Conservation (phyloP, 2,113 vertebrate genomes). For the Atherinomorus stipes region DNA sequence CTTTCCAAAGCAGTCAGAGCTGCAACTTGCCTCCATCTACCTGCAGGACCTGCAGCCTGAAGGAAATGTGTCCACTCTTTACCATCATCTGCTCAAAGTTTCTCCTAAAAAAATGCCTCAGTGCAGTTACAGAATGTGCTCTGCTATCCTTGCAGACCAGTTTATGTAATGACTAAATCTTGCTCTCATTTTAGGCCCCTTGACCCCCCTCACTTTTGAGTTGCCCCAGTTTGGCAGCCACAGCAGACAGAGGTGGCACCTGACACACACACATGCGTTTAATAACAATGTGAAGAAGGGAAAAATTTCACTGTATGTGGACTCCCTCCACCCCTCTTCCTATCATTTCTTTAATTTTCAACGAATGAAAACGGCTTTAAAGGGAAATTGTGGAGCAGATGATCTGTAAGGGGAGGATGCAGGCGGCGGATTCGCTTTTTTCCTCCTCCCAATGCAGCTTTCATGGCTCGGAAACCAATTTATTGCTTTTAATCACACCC, state of each 20-base stretch:
- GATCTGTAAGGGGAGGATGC: not conserved
- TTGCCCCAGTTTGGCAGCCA: conserved; percentile 40
- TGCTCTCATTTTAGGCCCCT: conserved; percentile 40
- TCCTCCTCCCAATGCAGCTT: not conserved
- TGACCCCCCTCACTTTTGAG: conserved; percentile 23
- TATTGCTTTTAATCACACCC: conserved; percentile 46
- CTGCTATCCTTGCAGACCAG: conserved; percentile 4
- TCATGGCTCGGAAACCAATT: conserved; percentile 40
- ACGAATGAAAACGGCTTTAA: not conserved
- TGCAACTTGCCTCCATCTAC: conserved; percentile 3
- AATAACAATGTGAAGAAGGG: conserved; percentile 26
- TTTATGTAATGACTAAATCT: not conserved
- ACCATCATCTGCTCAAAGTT: conserved; percentile 16
- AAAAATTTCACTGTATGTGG: too few relatives aligned
- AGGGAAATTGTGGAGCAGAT: conserved; percentile 9
- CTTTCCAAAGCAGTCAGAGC: conserved; percentile 3
- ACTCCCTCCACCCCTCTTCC: too few relatives aligned
- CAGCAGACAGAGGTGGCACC: conserved; percentile 28
- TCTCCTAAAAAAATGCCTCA: conserved; percentile 1
- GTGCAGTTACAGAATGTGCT: conserved; percentile 1
- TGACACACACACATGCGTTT: conserved; percentile 42
- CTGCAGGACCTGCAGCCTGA: not conserved
- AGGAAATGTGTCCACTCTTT: not conserved
- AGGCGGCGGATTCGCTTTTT: not conserved
- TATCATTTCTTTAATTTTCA: not conserved